phyloP scores from a whole-genome alignment of 2,888 invertebrate genomes.

The Oxytorus armatus region DNA sequence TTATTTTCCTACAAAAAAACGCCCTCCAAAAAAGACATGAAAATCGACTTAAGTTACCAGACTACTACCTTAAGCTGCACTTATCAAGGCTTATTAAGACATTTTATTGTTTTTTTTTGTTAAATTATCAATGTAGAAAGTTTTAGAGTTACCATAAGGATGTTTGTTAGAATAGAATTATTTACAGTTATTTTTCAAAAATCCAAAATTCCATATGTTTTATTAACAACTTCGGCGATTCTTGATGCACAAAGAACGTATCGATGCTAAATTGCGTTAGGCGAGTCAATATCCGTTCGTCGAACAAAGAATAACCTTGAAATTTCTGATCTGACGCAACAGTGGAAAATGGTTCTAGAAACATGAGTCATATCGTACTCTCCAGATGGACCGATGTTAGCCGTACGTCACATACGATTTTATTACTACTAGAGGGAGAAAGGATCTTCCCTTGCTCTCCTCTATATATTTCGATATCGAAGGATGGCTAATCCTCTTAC shows the following conservation, averaged over 20 bases:
- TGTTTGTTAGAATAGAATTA: too few relatives aligned
- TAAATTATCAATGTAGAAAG: too few relatives aligned
- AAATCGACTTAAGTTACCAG: too few relatives aligned
- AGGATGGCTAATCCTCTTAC: conserved; percentile 66
- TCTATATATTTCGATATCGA: conserved; percentile 24
- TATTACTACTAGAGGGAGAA: conserved; percentile 13
- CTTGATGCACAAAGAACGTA: background rate
- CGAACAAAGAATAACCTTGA: conserved; percentile 51
- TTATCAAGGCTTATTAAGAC: too few relatives aligned
- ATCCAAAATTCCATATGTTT: too few relatives aligned
- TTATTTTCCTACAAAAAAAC: too few relatives aligned
- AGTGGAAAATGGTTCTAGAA: conserved; percentile 24
- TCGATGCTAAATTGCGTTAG: background rate
- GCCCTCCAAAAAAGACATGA: too few relatives aligned
- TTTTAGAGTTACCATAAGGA: too few relatives aligned
- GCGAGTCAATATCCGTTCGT: background rate
- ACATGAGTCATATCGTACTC: conserved; percentile 31
- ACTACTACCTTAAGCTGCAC: too few relatives aligned
- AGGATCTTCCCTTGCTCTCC: background rate
- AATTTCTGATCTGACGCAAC: conserved; percentile 39
- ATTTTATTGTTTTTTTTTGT: too few relatives aligned
- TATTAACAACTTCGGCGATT: too few relatives aligned
- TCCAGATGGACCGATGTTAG: conserved; percentile 31
- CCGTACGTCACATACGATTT: conserved; percentile 35
- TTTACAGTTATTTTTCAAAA: too few relatives aligned